Evolutionary conservation across 2,113 vertebrate species (phyloP).

Genomic region (Panurus biarmicus): DNA sequence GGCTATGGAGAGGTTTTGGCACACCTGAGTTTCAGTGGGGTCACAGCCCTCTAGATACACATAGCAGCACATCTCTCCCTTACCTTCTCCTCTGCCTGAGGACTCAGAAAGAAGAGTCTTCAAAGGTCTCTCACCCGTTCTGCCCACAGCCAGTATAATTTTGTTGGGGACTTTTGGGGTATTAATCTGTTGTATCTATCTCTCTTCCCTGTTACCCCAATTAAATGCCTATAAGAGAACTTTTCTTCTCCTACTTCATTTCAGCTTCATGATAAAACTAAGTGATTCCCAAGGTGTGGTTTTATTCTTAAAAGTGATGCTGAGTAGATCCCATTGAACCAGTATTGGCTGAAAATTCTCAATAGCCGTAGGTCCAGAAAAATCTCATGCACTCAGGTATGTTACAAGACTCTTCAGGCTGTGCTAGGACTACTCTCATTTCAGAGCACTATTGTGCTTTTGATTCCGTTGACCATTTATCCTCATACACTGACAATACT

Average conservation of each 20-base stretch:
- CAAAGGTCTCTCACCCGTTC: neutral
- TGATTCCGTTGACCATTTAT: neutral
- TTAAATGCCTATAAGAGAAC: neutral
- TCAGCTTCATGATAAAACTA: neutral
- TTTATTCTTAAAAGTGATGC: neutral
- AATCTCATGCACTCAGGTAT: neutral
- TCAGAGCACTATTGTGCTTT: neutral
- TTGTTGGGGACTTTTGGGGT: neutral
- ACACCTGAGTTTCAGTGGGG: neutral
- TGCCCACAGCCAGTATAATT: neutral
- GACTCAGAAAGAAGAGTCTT: neutral
- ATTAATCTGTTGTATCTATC: neutral
- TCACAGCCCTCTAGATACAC: neutral
- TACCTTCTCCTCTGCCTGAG: neutral
- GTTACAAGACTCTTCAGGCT: neutral
- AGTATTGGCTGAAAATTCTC: neutral
- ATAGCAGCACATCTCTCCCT: fast-evolving
- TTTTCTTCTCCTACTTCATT: neutral
- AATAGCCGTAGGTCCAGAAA: neutral
- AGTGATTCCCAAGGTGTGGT: neutral
- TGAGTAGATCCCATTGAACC: neutral
- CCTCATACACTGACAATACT: neutral
- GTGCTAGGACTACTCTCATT: neutral
- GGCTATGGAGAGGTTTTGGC: neutral
- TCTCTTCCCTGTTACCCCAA: neutral